Percentiles rank a stretch among this genome's conserved stretches.
phyloP scores from a whole-genome alignment of 2,888 invertebrate species.

The Pachliopta kotzebuea region DNA sequence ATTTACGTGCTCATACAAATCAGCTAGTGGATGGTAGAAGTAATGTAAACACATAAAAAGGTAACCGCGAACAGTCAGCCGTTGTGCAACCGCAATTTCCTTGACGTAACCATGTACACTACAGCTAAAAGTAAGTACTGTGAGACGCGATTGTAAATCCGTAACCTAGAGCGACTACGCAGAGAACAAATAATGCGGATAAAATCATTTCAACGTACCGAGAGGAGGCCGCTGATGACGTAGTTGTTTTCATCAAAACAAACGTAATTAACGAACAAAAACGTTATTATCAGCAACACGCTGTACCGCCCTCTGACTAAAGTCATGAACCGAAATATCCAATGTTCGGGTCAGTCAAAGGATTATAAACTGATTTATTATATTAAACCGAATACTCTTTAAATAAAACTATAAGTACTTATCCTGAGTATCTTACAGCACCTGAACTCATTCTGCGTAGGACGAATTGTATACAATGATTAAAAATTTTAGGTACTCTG shows the following conservation, averaged over 20 bases:
- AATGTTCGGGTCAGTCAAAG: neutral
- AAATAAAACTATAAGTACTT: too few species aligned
- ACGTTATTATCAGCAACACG: slow-evolving; percentile 26
- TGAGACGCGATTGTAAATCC: slow-evolving; percentile 6
- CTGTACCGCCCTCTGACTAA: slow-evolving; percentile 14
- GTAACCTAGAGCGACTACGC: slow-evolving; percentile 17
- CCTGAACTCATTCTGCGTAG: too few species aligned
- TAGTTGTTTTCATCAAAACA: slow-evolving; percentile 25
- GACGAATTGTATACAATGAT: too few species aligned
- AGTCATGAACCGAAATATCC: slow-evolving; percentile 5
- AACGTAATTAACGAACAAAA: slow-evolving; percentile 20
- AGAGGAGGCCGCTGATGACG: slow-evolving; percentile 28
- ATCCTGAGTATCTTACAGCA: too few species aligned
- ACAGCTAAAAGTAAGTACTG: slow-evolving; percentile 12
- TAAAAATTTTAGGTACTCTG: too few species aligned
- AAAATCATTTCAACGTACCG: slow-evolving; percentile 14
- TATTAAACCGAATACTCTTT: too few species aligned
- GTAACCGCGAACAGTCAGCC: neutral
- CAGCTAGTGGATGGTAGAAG: neutral
- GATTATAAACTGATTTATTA: neutral
- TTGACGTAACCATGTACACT: slow-evolving; percentile 1
- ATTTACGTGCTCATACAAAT: neutral
- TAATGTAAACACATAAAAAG: neutral
- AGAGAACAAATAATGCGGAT: slow-evolving; percentile 15
- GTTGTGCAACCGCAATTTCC: neutral